Evolutionary conservation across 2,797 vertebrate species (phyloP).

Genomic region (Myotis planiceps): DNA sequence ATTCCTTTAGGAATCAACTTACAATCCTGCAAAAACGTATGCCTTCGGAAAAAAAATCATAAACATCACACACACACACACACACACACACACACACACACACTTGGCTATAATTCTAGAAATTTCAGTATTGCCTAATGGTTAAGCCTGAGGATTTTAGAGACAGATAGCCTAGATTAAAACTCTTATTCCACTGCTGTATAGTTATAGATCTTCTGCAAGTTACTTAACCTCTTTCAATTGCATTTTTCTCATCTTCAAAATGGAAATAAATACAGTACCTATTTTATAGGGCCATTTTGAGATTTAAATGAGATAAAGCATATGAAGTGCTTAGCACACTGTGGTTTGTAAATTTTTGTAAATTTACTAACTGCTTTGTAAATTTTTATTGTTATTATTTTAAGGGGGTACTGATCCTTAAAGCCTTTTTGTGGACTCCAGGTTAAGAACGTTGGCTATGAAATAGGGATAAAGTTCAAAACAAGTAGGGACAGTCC

Average conservation of each 20-base stretch:
- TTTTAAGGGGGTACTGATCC: background rate
- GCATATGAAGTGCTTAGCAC: background rate
- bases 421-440: background rate
- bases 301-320: background rate
- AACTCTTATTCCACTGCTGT: background rate
- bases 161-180: background rate
- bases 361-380: background rate
- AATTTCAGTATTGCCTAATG: background rate
- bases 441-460: conserved; percentile 19
- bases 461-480: conserved; percentile 2
- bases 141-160: background rate
- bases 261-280: background rate
- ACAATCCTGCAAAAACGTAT: conserved; percentile 15
- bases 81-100: fast-evolving
- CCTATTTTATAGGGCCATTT: background rate
- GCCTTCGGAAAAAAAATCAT: background rate
- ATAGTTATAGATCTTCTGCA: background rate
- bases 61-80: background rate
- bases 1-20: background rate
- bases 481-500: conserved; percentile 21
- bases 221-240: background rate
- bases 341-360: background rate
- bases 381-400: background rate
- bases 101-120: background rate
- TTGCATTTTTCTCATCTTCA: conserved; percentile 15